Evolutionary conservation across 2,888 invertebrate species (phyloP), one percentile per base, ranked within the genome.

Genomic region (Eumerus sabulonum): DNA sequence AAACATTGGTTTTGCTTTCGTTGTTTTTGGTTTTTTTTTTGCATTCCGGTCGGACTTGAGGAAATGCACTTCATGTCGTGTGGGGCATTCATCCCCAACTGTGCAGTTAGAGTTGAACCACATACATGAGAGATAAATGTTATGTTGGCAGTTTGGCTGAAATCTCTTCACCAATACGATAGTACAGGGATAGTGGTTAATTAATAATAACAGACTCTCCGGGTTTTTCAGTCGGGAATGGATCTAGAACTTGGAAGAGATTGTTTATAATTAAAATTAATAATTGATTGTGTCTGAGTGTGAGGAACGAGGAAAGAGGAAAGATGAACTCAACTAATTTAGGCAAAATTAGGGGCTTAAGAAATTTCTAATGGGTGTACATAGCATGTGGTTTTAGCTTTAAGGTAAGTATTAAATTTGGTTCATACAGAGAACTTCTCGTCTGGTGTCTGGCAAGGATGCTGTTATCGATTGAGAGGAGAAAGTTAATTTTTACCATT

Each of bases 211-310:
- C 36, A 12, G 44, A 11, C 35, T 36, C 13, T 18, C 9, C 17
- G 47, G 14, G 47, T 9, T 11, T 50, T 14, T 12, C 12, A 13
- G 27, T 19, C 11, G 18, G 40, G 13, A 16, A 13, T 12, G 45
- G 18, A 13, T n/a, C 3, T 9, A 18, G 54, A 62, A 45, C 18
- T 64, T 64, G 38, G 14, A 27, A 27, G 47, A 54, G 47, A 54
- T 54, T 64, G 53, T 54, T 64, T 47, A 54, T 54, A 64, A 64
- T 64, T 53, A 64, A 64, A 64, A 64, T 64, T 54, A 53, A 45
- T 47, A 64, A 64, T 54, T 64, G 44, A 64, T 54, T 57, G 51
- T 27, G 3, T 7, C 27, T 27, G 3, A 7, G 27, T 27, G 2
- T 7, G 2, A 4, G 3, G 27, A 2, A 4, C 27, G 2, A 4